These are phyloP conservation scores for Artibeus lituratus DNA, from an alignment of 2,797 vertebrate genomes.

Conservation along the genomic window DNA sequence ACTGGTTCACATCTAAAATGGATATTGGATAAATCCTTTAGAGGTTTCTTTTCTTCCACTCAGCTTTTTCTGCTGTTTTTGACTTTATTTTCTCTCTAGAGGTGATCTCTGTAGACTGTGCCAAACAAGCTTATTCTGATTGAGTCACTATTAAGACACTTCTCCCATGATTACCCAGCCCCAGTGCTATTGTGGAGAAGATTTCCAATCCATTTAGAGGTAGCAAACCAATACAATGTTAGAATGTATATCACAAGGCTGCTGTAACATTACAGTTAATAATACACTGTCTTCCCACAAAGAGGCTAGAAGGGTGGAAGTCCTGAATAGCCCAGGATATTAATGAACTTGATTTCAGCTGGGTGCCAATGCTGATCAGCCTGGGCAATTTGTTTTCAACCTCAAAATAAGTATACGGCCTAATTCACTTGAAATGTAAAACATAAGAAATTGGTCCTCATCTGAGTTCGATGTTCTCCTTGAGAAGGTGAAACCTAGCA, in stretches of 20 bases:
- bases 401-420: neutral
- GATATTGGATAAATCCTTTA: neutral
- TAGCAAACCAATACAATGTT: neutral
- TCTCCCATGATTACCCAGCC: neutral
- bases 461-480: neutral
- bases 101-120: neutral
- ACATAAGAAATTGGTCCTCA: neutral
- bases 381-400: neutral
- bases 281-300: neutral
- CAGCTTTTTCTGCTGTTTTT: neutral
- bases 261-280: neutral
- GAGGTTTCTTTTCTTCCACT: neutral
- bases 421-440: neutral
- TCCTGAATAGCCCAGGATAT: neutral
- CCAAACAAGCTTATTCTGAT: constrained; percentile 17
- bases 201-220: neutral
- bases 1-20: neutral
- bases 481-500: neutral
- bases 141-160: neutral
- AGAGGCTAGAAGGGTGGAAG: neutral
- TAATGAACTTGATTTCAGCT: neutral
- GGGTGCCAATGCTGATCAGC: neutral
- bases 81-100: neutral
- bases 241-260: neutral
- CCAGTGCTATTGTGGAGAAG: neutral